These are phyloP conservation scores for Ladona fulva DNA, from an alignment of 1,140 invertebrate species.

Conservation along the genomic window DNA sequence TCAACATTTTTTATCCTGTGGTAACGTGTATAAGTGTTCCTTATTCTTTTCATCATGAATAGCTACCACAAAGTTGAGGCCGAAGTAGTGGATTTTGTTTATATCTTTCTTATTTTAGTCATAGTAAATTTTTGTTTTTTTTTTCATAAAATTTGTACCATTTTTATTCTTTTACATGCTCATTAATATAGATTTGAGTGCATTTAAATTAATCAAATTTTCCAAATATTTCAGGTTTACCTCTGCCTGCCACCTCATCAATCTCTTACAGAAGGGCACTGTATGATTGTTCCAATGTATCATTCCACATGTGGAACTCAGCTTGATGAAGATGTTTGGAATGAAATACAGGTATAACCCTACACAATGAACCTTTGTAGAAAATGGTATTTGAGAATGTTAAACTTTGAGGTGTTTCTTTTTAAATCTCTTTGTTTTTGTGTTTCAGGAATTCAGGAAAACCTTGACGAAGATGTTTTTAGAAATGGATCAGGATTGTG, in stretches of 20 bases:
- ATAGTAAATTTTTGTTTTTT: too few species aligned
- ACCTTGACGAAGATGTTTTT: conserved; percentile 67
- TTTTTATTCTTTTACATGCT: too few species aligned
- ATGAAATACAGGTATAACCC: conserved; percentile 63
- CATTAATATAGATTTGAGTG: too few species aligned
- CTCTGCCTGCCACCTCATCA: conserved; percentile 65
- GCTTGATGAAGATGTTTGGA: conserved; percentile 89
- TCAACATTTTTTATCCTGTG: too few species aligned
- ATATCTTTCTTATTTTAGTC: too few species aligned
- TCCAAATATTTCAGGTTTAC: conserved; percentile 30
- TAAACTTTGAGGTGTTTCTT: neutral
- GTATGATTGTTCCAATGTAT: conserved; percentile 74
- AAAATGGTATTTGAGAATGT: too few species aligned
- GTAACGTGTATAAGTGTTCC: too few species aligned
- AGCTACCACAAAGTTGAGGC: too few species aligned
- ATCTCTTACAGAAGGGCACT: conserved; percentile 79
- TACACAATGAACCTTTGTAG: conserved; percentile 18
- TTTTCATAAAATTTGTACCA: too few species aligned
- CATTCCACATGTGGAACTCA: conserved; percentile 68
- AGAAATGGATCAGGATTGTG: conserved; percentile 55
- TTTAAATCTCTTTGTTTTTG: conserved; percentile 23
- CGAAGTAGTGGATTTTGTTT: too few species aligned
- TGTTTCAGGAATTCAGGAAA: conserved; percentile 56
- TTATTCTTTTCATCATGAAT: too few species aligned
- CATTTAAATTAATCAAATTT: too few species aligned